Base-by-base conservation (phyloP, 2,113 vertebrate genomes). In the Heliornis fulica region DNA sequence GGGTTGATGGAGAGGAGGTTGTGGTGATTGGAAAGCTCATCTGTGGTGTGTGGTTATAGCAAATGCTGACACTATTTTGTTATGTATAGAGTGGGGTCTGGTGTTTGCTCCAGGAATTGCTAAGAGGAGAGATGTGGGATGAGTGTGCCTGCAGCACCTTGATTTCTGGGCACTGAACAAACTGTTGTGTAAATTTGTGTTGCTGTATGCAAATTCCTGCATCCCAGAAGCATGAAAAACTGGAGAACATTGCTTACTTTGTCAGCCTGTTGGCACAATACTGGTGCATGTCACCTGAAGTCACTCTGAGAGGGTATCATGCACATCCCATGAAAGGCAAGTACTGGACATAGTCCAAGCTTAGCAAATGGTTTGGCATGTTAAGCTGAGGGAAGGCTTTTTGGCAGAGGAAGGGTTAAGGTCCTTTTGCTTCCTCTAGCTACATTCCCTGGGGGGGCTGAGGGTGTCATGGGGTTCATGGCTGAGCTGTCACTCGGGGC, bases 41-140 rank as follows among this genome's bases (percentile, higher is more conserved):
- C 56, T 34, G 21, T 21, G 32, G 15, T 15, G 7, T 2, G 28
- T 68, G 53, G 5, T 46, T 56, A 1, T 0, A n/a, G 46, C 23
- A 75, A 53, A 31, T 64, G 3, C 14, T 51, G 65, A 5, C 3
- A 3, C 60, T 14, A 2, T 54, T 71, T 60, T 57, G 21, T 32
- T 45, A 1, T 0, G 2, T 8, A 2, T 25, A 23, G 53, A 8
- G 13, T 26, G 48, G 28, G 26, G 3, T 26, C 15, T 63, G 17
- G 13, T 3, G 38, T 4, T 51, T 7, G 3, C 19, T 71, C 51
- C 2, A 16, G 36, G 61, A 56, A 6, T 68, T 69, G 36, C 31
- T 60, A 38, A 64, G 68, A 77, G 34, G 23, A 57, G 61, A 63
- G 25, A 10, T 1, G 3, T 0, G 17, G 31, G 19, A 4, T 50